These are phyloP conservation scores for Clunio marinus DNA, from an alignment of 2,888 invertebrate genomes.

Conservation along the genomic window DNA sequence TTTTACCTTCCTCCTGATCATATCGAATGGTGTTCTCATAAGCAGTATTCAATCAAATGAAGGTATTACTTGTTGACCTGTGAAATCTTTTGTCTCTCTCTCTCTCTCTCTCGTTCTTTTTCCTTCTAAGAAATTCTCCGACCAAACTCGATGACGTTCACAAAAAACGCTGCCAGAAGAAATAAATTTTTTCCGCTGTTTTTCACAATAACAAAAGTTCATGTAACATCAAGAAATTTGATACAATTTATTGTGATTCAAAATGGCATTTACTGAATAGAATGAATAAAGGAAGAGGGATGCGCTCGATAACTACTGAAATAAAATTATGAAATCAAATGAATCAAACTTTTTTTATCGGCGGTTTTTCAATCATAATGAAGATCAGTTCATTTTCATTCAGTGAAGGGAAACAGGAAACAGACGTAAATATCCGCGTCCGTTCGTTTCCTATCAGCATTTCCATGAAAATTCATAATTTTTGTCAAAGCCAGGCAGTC, in stretches of 20 bases:
- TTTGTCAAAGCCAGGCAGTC: neutral
- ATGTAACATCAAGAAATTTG: constrained; percentile 9
- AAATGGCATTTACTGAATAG: neutral
- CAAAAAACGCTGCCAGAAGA: no score
- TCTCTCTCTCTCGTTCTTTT: no score
- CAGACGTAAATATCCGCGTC: neutral
- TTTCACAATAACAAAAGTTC: no score
- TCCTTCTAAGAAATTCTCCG: no score
- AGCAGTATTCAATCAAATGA: constrained; percentile 36
- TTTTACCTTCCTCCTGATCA: constrained; percentile 36
- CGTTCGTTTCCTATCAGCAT: neutral
- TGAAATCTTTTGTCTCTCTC: neutral
- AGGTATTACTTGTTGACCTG: neutral
- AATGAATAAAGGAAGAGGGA: no score
- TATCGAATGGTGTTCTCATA: constrained; percentile 32
- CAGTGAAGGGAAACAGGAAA: neutral
- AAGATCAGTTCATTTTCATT: neutral
- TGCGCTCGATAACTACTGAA: neutral
- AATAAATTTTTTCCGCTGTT: no score
- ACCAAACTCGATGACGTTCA: no score
- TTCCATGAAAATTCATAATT: neutral
- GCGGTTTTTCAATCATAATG: neutral
- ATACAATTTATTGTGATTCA: constrained; percentile 6
- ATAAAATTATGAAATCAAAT: neutral
- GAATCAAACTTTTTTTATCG: no score